These are phyloP conservation scores for Ciconia maguari DNA, from an alignment of 2,113 vertebrate species.

Conservation along the genomic window DNA sequence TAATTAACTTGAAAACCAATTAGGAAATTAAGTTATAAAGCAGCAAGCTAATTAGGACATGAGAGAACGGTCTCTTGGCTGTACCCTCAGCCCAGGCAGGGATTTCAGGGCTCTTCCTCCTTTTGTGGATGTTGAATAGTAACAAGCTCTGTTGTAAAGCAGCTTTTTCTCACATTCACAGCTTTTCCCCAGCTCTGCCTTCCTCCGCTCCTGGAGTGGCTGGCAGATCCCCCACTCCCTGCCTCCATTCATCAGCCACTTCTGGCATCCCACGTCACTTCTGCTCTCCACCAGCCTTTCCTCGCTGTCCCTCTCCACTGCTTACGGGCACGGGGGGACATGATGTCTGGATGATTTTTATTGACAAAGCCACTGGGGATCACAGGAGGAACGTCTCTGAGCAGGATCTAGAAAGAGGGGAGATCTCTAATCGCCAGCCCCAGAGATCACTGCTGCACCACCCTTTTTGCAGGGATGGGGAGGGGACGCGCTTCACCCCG, in stretches of 20 bases:
- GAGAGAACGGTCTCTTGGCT: background rate
- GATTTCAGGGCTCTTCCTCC: background rate
- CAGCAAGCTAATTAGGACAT: background rate
- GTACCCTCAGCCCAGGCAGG: background rate
- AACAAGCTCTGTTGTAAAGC: slow-evolving; percentile 10
- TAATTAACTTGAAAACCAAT: slow-evolving; percentile 3
- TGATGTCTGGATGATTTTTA: background rate
- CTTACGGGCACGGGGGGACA: fast-evolving
- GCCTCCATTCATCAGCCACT: background rate
- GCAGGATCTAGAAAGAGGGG: background rate
- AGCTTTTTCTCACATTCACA: slow-evolving; percentile 34
- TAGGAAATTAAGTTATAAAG: background rate
- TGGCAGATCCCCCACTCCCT: background rate
- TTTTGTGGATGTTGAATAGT: background rate
- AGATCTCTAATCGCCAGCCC: background rate
- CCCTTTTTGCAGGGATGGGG: background rate
- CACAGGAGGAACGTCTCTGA: background rate
- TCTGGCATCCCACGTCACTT: fast-evolving
- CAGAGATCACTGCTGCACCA: background rate
- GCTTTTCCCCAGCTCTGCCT: background rate
- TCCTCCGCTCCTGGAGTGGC: background rate
- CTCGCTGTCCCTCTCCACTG: fast-evolving
- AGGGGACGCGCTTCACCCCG: fast-evolving
- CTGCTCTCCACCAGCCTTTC: background rate
- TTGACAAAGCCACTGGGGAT: background rate